A percentile compares a stretch with the other conserved stretches of the same genome.
Conservation (phyloP, 2,113 vertebrate genomes). For the Grantiella picta region DNA sequence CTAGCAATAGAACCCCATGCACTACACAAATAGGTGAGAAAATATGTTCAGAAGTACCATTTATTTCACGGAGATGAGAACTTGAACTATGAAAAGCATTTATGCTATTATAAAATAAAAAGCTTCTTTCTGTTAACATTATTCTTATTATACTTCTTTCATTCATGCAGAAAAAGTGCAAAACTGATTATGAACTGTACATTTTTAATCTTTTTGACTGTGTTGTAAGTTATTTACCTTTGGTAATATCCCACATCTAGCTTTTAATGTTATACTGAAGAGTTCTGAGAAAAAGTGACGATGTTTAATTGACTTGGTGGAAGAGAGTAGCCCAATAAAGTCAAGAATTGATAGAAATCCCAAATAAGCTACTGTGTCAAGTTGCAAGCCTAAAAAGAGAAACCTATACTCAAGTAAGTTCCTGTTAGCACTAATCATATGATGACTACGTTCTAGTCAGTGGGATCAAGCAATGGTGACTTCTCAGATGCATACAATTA, state of each 20-base stretch:
- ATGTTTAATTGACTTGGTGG: background rate
- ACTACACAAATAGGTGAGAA: background rate
- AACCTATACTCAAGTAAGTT: background rate
- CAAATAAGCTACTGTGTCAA: background rate
- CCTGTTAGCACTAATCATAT: background rate
- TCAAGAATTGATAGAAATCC: background rate
- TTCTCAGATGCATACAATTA: background rate
- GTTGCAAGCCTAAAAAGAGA: background rate
- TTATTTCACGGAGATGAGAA: background rate
- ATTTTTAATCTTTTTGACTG: background rate
- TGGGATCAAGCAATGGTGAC: background rate
- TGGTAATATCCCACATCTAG: background rate
- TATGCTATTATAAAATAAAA: background rate
- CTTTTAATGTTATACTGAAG: background rate
- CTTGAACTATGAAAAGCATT: background rate
- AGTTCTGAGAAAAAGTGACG: background rate
- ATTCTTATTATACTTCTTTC: background rate
- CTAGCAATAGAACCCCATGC: background rate
- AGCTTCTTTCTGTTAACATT: background rate
- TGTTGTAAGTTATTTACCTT: background rate
- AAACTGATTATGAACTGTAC: background rate
- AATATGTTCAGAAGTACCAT: background rate
- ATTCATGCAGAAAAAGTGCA: background rate
- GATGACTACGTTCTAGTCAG: background rate
- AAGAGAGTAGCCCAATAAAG: background rate